Evolutionary conservation across 2,888 invertebrate genomes (phyloP), one percentile per base, ranked within the genome.

Genomic region (Polymixis flavicincta): DNA sequence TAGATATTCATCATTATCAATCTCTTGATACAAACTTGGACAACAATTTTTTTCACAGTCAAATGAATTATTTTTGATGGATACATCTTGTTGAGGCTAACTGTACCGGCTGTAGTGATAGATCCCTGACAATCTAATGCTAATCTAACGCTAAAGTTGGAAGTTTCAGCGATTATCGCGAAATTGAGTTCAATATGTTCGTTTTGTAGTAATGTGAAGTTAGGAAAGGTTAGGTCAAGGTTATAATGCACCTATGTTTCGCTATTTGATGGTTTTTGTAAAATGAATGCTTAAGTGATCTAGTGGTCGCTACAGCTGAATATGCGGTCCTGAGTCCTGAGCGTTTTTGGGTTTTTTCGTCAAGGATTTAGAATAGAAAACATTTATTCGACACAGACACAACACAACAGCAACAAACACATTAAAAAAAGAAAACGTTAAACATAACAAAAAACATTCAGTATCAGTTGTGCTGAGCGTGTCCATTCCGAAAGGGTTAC

Each of bases 61-160:
- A 61, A 37, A 37, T 61, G 0, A 28, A 48, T 48, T 13, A 28
- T 48, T 48, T 13, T 48, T 11, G n/a, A 42, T 19, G 6, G n/a
- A 14, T 17, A 66, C 19, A 66, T 61, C 0, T 37, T 60, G 13
- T 60, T n/a, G 17, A 32, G 13, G 19, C 61, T 13, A n/a, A 66
- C 61, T 61, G 66, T 66, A 66, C 50, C 60, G 32, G 52, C 4
- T 2, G n/a, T 42, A 11, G 66, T 78, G 84, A 88, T 87, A 80
- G 87, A 88, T 87, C 79, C 55, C 75, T 54, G 45, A 48, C 70
- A 86, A 86, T 88, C 83, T 71, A 65, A 54, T 6, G 28, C 42
- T 75, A 85, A 85, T 78, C 75, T 77, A 63, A 69, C 64, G 67
- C 57, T 45, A 45, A 59, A 78, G 63, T 82, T 76, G 45, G 11